Evolutionary conservation across 2,797 vertebrate species (phyloP).

Genomic region (Centroberyx gerrardi): DNA sequence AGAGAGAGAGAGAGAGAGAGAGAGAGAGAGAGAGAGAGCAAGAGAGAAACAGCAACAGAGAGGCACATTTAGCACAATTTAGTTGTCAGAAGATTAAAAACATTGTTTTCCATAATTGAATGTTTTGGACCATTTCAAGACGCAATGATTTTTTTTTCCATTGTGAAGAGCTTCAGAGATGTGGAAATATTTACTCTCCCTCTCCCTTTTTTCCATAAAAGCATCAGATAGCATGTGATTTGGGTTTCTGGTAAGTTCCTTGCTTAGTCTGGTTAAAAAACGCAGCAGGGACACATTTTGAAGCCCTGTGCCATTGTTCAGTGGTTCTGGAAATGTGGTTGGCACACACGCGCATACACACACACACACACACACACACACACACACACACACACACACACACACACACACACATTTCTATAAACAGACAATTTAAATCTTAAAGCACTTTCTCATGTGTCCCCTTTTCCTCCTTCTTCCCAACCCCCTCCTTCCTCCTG

Average conservation of each 20-base stretch:
- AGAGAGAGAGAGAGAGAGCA: neutral
- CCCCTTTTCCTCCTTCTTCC: constrained; percentile 1
- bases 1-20: neutral
- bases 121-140: constrained; percentile 23
- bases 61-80: neutral
- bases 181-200: constrained; percentile 56
- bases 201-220: constrained; percentile 60
- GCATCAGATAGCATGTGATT: constrained; percentile 78
- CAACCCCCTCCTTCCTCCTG: constrained; percentile 9
- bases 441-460: constrained; percentile 8
- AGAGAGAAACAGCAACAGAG: neutral
- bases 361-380: constrained; percentile 21
- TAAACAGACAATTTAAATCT: constrained; percentile 42
- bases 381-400: neutral
- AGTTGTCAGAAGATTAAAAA: constrained; percentile 20
- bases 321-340: constrained; percentile 79
- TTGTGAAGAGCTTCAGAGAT: constrained; percentile 36
- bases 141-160: constrained; percentile 27
- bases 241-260: constrained; percentile 66
- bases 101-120: constrained; percentile 36
- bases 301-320: constrained; percentile 70
- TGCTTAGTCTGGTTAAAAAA: constrained; percentile 59
- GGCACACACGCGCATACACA: constrained; percentile 25
- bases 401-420: constrained; percentile 37
- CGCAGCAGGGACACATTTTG: constrained; percentile 64